Evolutionary conservation across 2,797 vertebrate genomes (phyloP).

Genomic region (Eulemur albifrons): DNA sequence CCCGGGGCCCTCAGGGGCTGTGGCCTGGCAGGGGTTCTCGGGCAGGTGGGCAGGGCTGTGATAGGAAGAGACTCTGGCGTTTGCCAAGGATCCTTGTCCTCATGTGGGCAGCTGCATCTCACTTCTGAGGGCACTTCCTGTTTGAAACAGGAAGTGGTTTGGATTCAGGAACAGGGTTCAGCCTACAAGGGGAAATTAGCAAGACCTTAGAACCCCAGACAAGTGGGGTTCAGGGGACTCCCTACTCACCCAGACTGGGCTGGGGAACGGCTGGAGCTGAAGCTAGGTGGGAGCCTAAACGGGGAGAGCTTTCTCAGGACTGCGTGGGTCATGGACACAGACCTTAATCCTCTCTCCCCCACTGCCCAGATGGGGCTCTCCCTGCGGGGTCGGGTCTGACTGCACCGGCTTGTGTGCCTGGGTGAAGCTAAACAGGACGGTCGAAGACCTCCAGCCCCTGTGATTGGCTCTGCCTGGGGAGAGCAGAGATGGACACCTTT

Average conservation of each 20-base stretch:
- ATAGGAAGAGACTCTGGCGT: neutral
- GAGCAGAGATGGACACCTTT: neutral
- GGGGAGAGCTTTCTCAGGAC: neutral
- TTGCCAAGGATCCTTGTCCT: neutral
- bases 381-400: neutral
- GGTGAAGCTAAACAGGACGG: neutral
- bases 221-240: neutral
- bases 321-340: neutral
- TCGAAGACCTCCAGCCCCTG: neutral
- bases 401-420: neutral
- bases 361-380: neutral
- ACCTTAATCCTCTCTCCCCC: neutral
- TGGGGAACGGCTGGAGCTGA: neutral
- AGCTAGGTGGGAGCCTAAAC: rapidly evolving
- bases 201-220: neutral
- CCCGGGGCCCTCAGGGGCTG: neutral
- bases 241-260: neutral
- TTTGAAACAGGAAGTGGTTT: constrained; percentile 43
- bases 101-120: neutral
- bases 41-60: neutral
- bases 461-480: neutral
- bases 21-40: neutral
- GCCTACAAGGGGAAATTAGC: neutral
- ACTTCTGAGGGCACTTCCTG: constrained; percentile 6
- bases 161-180: neutral